Conservation (phyloP, 2,888 invertebrate species). For the Mythimna loreyi region DNA sequence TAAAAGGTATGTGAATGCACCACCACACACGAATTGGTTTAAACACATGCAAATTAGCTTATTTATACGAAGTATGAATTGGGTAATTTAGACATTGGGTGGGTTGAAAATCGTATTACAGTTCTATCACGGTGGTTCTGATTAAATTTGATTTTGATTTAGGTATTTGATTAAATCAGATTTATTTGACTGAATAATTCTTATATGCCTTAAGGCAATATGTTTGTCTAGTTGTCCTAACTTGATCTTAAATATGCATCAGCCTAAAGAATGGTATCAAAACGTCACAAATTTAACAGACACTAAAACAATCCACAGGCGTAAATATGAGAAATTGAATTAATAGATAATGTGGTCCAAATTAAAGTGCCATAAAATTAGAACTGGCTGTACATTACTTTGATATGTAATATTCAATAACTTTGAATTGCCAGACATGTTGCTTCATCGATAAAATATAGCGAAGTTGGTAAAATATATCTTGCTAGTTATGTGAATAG, state of each 20-base stretch:
- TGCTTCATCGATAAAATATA: constrained; percentile 46
- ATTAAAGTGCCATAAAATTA: constrained; percentile 41
- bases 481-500: constrained; percentile 42
- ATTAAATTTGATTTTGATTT: background rate
- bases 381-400: constrained; percentile 33
- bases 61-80: too few species aligned
- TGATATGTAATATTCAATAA: constrained; percentile 54
- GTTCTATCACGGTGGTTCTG: background rate
- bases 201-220: background rate
- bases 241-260: constrained; percentile 18
- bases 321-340: constrained; percentile 29
- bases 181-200: background rate
- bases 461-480: constrained; percentile 43
- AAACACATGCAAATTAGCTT: background rate
- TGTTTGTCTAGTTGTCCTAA: constrained; percentile 10
- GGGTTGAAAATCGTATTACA: background rate
- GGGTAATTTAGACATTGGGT: background rate
- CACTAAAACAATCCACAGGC: constrained; percentile 24
- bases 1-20: background rate
- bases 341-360: constrained; percentile 30
- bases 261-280: constrained; percentile 35
- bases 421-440: constrained; percentile 35
- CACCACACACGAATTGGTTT: background rate
- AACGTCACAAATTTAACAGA: constrained; percentile 47
- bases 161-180: too few species aligned